A percentile compares a stretch with the other conserved stretches of the same genome.
Evolutionary conservation across 2,797 vertebrate species (phyloP).

Genomic region (Gallinago stenura): DNA sequence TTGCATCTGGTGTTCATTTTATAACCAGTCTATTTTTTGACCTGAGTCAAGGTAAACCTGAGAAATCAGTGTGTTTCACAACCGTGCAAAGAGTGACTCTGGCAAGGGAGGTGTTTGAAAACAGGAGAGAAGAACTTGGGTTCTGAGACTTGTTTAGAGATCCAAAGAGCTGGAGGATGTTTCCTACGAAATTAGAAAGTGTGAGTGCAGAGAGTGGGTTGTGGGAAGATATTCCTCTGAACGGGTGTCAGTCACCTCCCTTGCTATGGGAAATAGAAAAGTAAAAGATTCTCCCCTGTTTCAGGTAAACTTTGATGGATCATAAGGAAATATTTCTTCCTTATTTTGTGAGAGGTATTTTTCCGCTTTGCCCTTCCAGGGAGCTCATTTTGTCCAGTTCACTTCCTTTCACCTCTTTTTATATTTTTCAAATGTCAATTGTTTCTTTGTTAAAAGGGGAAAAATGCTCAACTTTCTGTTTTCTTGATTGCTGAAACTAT

Average conservation of each 20-base stretch:
- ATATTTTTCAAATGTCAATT: not conserved
- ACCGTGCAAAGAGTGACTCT: not conserved
- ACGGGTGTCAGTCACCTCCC: not conserved
- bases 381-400: not conserved
- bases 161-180: not conserved
- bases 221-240: not conserved
- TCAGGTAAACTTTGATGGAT: not conserved
- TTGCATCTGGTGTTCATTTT: not conserved
- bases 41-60: not conserved
- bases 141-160: not conserved
- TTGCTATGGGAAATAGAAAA: not conserved
- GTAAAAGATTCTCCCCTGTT: not conserved
- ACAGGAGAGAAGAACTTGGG: not conserved
- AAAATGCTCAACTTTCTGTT: not conserved
- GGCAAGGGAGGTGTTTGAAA: not conserved
- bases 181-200: not conserved
- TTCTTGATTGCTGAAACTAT: not conserved
- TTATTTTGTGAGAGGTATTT: not conserved
- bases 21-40: not conserved
- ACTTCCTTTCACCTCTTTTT: not conserved
- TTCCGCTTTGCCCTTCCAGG: not conserved
- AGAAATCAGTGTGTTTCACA: not conserved
- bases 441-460: not conserved
- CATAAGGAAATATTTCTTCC: not conserved
- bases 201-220: not conserved